phyloP scores from a whole-genome alignment of 2,113 vertebrate species.

The Microtus oregoni region DNA sequence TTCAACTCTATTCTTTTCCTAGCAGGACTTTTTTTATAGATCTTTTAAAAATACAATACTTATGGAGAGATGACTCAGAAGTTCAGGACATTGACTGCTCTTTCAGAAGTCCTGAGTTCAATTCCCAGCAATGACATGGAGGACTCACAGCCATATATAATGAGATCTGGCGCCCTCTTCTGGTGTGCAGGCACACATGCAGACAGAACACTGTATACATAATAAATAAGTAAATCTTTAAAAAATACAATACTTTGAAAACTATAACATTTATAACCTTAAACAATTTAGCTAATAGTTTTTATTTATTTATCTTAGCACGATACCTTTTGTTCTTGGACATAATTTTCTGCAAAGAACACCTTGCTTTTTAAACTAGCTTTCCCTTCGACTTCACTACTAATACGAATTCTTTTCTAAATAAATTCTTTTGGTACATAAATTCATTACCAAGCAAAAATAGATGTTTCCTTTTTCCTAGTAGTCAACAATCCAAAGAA shows the following conservation, averaged over 20 bases:
- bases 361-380: constrained; percentile 22
- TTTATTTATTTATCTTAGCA: constrained; percentile 29
- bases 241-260: constrained; percentile 23
- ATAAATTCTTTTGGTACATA: constrained; percentile 2
- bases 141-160: too few relatives aligned
- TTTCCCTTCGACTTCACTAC: constrained; percentile 20
- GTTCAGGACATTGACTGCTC: too few relatives aligned
- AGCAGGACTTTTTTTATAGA: constrained; percentile 8
- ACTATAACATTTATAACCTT: constrained; percentile 20
- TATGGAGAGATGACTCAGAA: neutral
- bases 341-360: constrained; percentile 36
- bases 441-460: constrained; percentile 66
- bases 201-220: too few relatives aligned
- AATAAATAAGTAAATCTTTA: neutral
- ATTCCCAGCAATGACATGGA: fast-evolving
- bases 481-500: constrained; percentile 48
- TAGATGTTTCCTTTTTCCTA: constrained; percentile 36
- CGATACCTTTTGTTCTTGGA: constrained; percentile 12
- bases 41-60: constrained; percentile 5
- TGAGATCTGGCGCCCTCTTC: too few relatives aligned
- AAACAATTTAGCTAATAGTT: neutral
- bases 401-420: neutral
- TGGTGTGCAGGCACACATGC: too few relatives aligned
- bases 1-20: constrained; percentile 7
- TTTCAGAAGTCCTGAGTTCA: too few relatives aligned